Evolutionary conservation across 2,888 invertebrate genomes (phyloP), one percentile per base, ranked within the genome.

Genomic region (Dasysyrphus albostriatus): DNA sequence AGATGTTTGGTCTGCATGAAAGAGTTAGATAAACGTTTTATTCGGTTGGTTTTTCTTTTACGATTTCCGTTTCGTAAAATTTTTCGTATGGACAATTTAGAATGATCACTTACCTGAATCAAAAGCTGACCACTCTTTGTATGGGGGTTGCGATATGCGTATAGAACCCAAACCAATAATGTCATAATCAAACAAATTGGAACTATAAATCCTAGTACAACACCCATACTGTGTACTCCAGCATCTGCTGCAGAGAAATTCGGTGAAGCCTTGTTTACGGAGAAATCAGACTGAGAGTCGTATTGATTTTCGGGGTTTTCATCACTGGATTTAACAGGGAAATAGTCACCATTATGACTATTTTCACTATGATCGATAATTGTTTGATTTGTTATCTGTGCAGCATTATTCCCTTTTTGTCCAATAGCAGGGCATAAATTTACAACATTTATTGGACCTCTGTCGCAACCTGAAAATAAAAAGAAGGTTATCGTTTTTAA

Each of bases 101-200:
- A 49, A 49, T 49, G 44, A 79, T 73, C 32, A 92, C 94, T 94
- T 93, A 98, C 98, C 95, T 97, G 97, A 91, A 99, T 99, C 73
- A 99, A 95, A 91, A 99, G 95, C 93, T 99, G 98, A 87, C 99
- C 99, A 89, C 98, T 98, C 69, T 97, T 95, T 7, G 98, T 97
- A 91, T 98, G 98, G 2, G 99, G 99, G 93, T 98, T 98, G 91
- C 97, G 96, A 93, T 99, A 99, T 5, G 99, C 99, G 92, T 99
- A 99, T 19, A 96, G 93, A 19, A 96, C 93, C 99, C 99, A 99
- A 9, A 95, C 94, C 34, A 94, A 95, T n/a, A 96, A 90, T 39
- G 95, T 94, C 73, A 95, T 93, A 10, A 97, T 92, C 59, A 97
- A 92, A 0, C 95, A 94, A 73, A 97, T 92, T 34, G 96, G 93